These are phyloP conservation scores for Erynnis tages DNA, from an alignment of 2,888 invertebrate species.

Conservation along the genomic window DNA sequence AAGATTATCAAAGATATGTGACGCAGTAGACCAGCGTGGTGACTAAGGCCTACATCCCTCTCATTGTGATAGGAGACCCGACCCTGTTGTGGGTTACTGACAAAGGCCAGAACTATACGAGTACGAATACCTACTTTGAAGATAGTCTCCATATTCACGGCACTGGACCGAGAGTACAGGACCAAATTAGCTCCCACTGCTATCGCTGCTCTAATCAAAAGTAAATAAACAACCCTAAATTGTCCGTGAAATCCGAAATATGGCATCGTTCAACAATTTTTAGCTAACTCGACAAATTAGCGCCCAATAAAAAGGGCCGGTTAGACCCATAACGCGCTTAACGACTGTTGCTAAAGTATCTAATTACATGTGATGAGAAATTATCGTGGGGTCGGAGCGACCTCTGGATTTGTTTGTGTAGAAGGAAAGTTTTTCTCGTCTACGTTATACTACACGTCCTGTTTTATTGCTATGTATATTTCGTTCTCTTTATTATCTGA, in stretches of 20 bases:
- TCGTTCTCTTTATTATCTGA: too few relatives aligned
- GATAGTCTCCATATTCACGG: too few relatives aligned
- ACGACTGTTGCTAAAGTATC: constrained; percentile 24
- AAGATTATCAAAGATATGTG: too few relatives aligned
- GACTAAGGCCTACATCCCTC: too few relatives aligned
- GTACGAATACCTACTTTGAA: too few relatives aligned
- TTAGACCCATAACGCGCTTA: constrained; percentile 20
- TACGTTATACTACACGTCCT: not conserved
- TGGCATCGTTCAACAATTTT: not conserved
- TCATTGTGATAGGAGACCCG: too few relatives aligned
- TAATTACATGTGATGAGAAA: constrained; percentile 28
- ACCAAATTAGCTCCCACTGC: too few relatives aligned
- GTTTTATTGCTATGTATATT: too few relatives aligned
- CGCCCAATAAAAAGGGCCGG: constrained; percentile 17
- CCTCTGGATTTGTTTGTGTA: constrained; percentile 6
- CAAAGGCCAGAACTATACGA: too few relatives aligned
- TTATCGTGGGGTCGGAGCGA: constrained; percentile 12
- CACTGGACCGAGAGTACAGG: too few relatives aligned
- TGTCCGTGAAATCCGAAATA: not conserved
- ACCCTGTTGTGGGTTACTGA: too few relatives aligned
- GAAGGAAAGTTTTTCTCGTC: not conserved
- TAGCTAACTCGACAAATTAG: constrained; percentile 14
- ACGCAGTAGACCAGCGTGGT: too few relatives aligned
- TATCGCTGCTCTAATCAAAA: not conserved
- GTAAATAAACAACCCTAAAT: not conserved